A percentile compares a stretch with the other conserved stretches of the same genome.
Conservation (phyloP, 1,140 invertebrate species). For the Drosophila bocqueti region DNA sequence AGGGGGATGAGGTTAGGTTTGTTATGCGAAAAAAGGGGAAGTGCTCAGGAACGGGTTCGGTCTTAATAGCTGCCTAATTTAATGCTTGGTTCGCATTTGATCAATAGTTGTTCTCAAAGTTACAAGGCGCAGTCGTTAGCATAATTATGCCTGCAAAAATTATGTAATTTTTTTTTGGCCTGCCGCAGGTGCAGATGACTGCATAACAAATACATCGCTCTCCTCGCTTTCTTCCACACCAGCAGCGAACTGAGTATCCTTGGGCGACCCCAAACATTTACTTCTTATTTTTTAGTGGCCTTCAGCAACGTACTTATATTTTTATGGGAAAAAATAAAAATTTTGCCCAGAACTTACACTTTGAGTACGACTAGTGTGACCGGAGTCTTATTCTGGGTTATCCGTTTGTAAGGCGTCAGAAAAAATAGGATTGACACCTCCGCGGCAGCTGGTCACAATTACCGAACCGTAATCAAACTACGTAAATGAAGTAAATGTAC, state of each 20-base stretch:
- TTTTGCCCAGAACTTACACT: constrained; percentile 38
- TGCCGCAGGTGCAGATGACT: not conserved
- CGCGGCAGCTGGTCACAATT: not conserved
- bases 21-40: not conserved
- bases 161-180: constrained; percentile 67
- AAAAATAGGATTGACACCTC: not conserved
- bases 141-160: constrained; percentile 59
- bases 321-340: constrained; percentile 19
- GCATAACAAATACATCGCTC: not conserved
- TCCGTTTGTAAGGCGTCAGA: not conserved
- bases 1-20: constrained; percentile 56
- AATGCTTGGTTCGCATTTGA: not conserved
- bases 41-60: not conserved
- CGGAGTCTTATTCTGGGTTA: not conserved
- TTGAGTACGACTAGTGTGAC: constrained; percentile 40
- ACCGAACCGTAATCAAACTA: not conserved
- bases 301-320: constrained; percentile 35
- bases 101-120: not conserved
- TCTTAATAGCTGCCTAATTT: not conserved
- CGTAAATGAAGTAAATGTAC: not conserved
- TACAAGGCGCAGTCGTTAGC: not conserved
- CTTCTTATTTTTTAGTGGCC: not conserved
- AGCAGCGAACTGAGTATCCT: too few species aligned
- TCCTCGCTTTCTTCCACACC: not conserved
- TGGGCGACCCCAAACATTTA: fast-evolving